Evolutionary conservation across 2,888 invertebrate genomes (phyloP).

Genomic region (Cephus sareptanus): DNA sequence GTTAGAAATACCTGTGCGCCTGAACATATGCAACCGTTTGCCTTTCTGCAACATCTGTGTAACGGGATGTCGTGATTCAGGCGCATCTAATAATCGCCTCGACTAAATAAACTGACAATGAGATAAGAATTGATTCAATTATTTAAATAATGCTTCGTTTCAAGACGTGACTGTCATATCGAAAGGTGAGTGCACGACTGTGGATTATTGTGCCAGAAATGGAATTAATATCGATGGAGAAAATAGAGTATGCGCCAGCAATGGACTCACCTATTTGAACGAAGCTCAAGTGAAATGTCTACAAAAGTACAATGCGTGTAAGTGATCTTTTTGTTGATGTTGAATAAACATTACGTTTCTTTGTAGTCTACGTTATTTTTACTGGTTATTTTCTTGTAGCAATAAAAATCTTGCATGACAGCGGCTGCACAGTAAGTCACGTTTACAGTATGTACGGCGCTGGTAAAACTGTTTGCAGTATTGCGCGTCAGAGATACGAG

Average conservation of each 20-base stretch:
- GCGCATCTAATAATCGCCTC: not conserved
- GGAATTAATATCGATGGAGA: conserved; percentile 20
- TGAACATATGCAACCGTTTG: conserved; percentile 13
- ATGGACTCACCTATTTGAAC: conserved; percentile 50
- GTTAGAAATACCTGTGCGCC: not conserved
- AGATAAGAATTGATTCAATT: not conserved
- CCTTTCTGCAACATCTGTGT: not conserved
- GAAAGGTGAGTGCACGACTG: conserved; percentile 29
- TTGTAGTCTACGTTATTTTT: not conserved
- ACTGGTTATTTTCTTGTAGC: conserved; percentile 25
- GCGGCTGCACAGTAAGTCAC: conserved; percentile 45
- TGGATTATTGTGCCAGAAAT: conserved; percentile 24
- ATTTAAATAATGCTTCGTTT: conserved; percentile 9
- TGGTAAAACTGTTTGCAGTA: conserved; percentile 36
- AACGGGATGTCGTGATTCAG: conserved; percentile 14
- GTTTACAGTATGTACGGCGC: conserved; percentile 32
- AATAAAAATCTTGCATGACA: conserved; percentile 43
- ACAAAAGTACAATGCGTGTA: conserved; percentile 38
- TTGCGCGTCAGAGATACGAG: conserved; percentile 44
- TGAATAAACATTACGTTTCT: conserved; percentile 7
- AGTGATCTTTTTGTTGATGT: conserved; percentile 10
- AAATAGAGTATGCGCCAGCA: conserved; percentile 48
- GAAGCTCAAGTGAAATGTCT: conserved; percentile 47
- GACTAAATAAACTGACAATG: too few relatives aligned
- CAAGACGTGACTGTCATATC: conserved; percentile 27